Percentiles rank a stretch among this genome's conserved stretches.
phyloP scores from a whole-genome alignment of 2,113 vertebrate genomes.

The Peromyscus polionotus region DNA sequence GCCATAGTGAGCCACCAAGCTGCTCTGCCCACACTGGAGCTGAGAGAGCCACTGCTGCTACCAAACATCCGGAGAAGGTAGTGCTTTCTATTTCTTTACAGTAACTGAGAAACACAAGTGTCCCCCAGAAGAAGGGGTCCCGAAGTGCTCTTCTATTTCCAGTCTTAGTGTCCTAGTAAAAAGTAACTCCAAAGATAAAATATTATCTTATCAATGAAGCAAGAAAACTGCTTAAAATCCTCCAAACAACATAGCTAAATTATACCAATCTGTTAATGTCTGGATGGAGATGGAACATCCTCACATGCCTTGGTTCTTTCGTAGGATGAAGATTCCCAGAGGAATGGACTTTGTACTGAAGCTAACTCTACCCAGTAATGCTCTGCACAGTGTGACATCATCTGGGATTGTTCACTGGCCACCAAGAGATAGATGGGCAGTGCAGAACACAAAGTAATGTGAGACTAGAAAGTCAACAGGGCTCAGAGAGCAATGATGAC shows the following conservation, averaged over 20 bases:
- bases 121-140: neutral
- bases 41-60: neutral
- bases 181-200: neutral
- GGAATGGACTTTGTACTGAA: neutral
- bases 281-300: neutral
- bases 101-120: neutral
- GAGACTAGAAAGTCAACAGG: neutral
- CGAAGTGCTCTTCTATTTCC: neutral
- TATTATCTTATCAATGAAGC: neutral
- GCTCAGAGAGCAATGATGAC: neutral
- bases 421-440: neutral
- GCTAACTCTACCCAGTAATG: neutral
- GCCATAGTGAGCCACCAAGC: neutral
- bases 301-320: rapidly evolving
- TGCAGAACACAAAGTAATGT: neutral
- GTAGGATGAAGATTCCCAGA: too few species aligned
- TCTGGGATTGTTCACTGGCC: neutral
- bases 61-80: neutral
- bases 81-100: neutral
- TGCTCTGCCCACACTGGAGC: neutral
- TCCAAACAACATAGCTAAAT: neutral
- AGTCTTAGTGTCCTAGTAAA: neutral
- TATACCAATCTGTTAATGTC: neutral
- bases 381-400: rapidly evolving
- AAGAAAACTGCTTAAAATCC: neutral